Percentiles rank a stretch among this genome's conserved stretches.
Evolutionary conservation across 2,888 invertebrate species (phyloP).

Genomic region (Conistra vaccinii): DNA sequence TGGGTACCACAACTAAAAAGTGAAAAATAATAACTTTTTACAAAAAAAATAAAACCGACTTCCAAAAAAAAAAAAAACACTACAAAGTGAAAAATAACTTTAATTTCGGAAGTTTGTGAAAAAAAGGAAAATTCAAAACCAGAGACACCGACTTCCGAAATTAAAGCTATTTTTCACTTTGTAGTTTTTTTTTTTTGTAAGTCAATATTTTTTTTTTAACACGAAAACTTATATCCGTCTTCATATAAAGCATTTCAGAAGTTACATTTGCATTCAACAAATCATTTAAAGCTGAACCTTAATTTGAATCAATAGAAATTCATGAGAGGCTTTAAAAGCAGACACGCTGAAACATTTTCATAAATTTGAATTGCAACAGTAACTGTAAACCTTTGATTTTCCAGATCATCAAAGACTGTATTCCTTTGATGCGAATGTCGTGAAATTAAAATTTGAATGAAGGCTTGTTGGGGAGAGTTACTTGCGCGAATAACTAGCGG

Average conservation of each 20-base stretch:
- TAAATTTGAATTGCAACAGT: constrained; percentile 62
- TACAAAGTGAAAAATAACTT: too few relatives aligned
- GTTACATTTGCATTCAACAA: background rate
- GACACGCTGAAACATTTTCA: constrained; percentile 45
- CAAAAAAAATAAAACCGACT: too few relatives aligned
- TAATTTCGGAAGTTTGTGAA: too few relatives aligned
- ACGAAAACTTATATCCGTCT: background rate
- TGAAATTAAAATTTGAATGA: constrained; percentile 43
- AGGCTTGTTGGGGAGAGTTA: constrained; percentile 18
- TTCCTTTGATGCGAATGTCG: constrained; percentile 51
- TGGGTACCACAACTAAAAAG: too few relatives aligned
- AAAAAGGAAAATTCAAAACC: too few relatives aligned
- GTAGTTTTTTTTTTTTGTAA: too few relatives aligned
- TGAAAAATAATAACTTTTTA: too few relatives aligned
- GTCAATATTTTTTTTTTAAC: too few relatives aligned
- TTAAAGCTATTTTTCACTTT: too few relatives aligned
- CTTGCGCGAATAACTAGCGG: constrained; percentile 23
- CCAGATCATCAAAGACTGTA: constrained; percentile 48
- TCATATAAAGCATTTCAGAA: background rate
- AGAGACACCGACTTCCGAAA: too few relatives aligned
- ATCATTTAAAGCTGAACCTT: background rate
- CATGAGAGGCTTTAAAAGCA: constrained; percentile 29
- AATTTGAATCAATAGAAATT: constrained; percentile 28
- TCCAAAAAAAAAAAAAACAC: too few relatives aligned
- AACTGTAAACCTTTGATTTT: constrained; percentile 52